Base-by-base conservation (phyloP, 2,113 vertebrate species). In the Zapus hudsonius region DNA sequence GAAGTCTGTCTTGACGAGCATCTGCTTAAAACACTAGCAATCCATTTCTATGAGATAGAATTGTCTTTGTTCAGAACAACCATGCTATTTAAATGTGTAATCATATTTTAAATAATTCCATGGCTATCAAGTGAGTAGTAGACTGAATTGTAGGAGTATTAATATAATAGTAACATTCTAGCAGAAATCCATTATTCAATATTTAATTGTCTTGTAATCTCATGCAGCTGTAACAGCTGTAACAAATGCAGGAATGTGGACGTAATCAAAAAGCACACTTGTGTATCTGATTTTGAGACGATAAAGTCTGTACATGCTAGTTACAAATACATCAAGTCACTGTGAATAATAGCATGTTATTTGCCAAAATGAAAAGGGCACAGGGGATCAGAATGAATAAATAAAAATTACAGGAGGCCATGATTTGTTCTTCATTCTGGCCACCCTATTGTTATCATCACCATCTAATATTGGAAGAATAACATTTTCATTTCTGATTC, bases 371-470 rank as follows among this genome's bases (percentile, higher is more conserved):
- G 16, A 82, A 87, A 74, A 83, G 42, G 75, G 73, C 10, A 84
- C 9, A 63, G 22, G 25, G 22, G 52, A 73, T 89, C 74, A 80
- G 81, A 67, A 73, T 67, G 3, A 63, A n/a, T 61, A 92, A 70
- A 61, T 79, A 55, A 70, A 75, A 74, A 74, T 19, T 73, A 31
- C 42, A 59, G 36, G 38, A 57, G 76, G 22, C 17, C 55, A 11
- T 40, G 83, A 38, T 74, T 40, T 94, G 90, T 94, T 75, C 44
- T 80, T 91, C n/a, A 57, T 94, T 13, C 82, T 89, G 67, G 29
- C 19, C n/a, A 79, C 66, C 9, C 23, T 76, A 23, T 40, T 19
- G 25, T 88, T 29, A 66, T 74, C 59, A 52, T 59, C 17, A 82
- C 29, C 40, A 80, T 47, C 36, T 55, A 47, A 42, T 74, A 78